Base-by-base conservation (phyloP, 2,888 invertebrate species). In the Nysson spinosus region DNA sequence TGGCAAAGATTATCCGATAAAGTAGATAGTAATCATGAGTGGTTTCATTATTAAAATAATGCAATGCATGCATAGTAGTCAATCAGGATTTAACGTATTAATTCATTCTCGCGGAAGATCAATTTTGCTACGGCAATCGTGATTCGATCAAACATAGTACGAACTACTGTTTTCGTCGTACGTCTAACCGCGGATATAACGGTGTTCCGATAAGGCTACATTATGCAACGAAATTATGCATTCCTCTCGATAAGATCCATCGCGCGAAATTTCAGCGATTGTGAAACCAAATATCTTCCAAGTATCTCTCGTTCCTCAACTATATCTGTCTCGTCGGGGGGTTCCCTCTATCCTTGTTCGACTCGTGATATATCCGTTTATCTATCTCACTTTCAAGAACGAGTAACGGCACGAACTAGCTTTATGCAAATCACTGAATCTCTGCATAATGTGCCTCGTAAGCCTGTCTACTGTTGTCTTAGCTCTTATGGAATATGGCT, bases 171-270 rank as follows among this genome's bases (percentile, higher is more conserved):
- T 37, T 51, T 69, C 51, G 39, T 11, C 22, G 24, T 37, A n/a
- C 11, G 14, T 42, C 14, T 51, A 28, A 19, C 12, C 7, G 12
- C 37, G 14, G n/a, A n/a, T 22, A 19, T 20, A 43, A 32, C 37
- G 42, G 35, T 51, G 35, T 22, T 30, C 22, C 51, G 57, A 68
- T 62, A 54, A 55, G 47, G 44, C 54, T 40, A 40, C 52, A 60
- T 71, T 72, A 56, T 69, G 63, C 52, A 58, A 26, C 35, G 50
- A 60, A 77, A 80, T 81, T 77, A 80, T 80, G 77, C 76, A 81
- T 78, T 77, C 69, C 52, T 69, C 64, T 47, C 68, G 82, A 78
- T 81, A 81, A 77, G 78, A 73, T 78, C 68, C 73, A 79, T 77
- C 61, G 60, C 57, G 69, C 42, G 77, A 78, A 72, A 81, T 80